Conservation (phyloP, 2,113 vertebrate species). For the Hippolais icterina region DNA sequence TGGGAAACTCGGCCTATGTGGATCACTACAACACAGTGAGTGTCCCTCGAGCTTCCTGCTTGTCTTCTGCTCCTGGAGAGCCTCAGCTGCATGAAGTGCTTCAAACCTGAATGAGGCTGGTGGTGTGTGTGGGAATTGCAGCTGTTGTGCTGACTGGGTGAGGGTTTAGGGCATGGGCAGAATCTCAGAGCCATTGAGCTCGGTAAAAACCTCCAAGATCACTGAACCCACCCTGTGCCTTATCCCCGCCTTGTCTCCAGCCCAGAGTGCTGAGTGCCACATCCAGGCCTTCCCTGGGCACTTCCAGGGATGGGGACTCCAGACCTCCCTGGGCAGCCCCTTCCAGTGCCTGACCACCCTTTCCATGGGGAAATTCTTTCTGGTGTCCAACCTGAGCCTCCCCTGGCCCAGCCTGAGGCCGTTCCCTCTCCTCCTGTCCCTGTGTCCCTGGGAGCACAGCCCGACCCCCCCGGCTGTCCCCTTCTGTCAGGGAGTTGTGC, state of each 20-base stretch:
- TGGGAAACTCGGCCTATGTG: conserved; percentile 87
- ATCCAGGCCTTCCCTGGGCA: accelerated
- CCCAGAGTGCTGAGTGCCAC: accelerated
- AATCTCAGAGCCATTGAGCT: neutral
- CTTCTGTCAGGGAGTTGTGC: neutral
- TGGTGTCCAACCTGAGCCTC: accelerated
- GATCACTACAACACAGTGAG: conserved; percentile 90
- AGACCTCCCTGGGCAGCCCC: neutral
- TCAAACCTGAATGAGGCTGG: accelerated
- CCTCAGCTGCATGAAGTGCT: neutral
- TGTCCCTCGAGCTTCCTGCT: neutral
- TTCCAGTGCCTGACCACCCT: accelerated
- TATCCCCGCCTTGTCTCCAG: neutral
- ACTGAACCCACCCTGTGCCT: neutral
- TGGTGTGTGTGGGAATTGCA: neutral
- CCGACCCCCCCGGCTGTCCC: accelerated
- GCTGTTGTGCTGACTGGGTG: neutral
- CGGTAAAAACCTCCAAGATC: neutral
- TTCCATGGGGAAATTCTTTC: neutral
- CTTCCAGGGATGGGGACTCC: accelerated
- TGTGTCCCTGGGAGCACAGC: neutral
- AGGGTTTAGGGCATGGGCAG: neutral
- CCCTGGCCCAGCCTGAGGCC: neutral
- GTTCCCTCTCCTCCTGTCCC: neutral
- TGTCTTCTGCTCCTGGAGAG: neutral